Conservation (phyloP, 2,888 invertebrate genomes). For the Heteropelma amictum region DNA sequence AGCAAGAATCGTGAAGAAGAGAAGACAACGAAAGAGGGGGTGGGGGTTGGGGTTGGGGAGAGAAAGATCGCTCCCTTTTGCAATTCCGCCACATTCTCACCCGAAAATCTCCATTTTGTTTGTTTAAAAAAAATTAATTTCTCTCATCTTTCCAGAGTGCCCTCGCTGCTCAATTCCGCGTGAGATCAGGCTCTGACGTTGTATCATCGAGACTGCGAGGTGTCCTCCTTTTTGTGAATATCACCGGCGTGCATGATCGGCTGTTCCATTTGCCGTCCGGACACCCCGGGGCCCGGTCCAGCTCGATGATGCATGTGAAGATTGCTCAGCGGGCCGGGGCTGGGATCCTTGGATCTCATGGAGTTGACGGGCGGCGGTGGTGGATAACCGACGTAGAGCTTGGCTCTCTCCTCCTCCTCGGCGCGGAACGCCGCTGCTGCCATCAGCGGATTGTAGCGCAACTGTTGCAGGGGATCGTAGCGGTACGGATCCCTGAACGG, state of each 20-base stretch:
- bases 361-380: conserved; percentile 80
- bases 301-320: conserved; percentile 80
- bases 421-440: conserved; percentile 86
- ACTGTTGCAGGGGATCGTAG: conserved; percentile 82
- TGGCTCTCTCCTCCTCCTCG: conserved; percentile 87
- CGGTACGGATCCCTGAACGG: conserved; percentile 85
- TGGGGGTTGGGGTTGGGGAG: not conserved
- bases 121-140: conserved; percentile 49
- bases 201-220: conserved; percentile 80
- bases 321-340: conserved; percentile 78
- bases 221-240: conserved; percentile 81
- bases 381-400: conserved; percentile 78
- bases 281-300: conserved; percentile 79
- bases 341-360: conserved; percentile 79
- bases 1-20: not conserved
- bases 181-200: conserved; percentile 61
- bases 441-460: conserved; percentile 88
- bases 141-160: conserved; percentile 16
- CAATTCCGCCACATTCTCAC: not conserved
- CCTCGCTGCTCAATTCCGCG: conserved; percentile 29
- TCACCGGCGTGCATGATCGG: conserved; percentile 72
- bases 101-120: not conserved
- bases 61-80: not conserved
- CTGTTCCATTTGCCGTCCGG: conserved; percentile 72
- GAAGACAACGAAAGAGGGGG: no score